Base-by-base conservation (phyloP, 2,888 invertebrate species). In the Clepsis dumicolana region DNA sequence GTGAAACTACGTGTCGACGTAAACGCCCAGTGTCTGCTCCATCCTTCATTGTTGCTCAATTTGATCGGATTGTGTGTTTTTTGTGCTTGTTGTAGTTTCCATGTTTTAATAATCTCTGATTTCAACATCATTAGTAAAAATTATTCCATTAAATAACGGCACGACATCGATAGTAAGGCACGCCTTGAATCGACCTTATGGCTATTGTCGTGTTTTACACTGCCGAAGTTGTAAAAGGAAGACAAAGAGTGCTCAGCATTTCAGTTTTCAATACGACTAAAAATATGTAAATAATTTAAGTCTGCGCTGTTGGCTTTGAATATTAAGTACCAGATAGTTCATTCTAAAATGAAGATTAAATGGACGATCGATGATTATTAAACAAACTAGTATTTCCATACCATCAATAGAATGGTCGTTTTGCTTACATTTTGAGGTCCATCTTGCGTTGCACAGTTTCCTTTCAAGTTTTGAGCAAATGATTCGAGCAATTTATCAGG, bases 1-100 rank as follows among this genome's bases (percentile, higher is more conserved):
- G 64, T 70, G 44, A 62, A 70, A 65, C 71, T 69, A 61, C 63
- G 48, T 8, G n/a, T 48, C 29, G 60, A 52, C n/a, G 21, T 21
- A 41, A 61, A 54, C 14, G 38, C 71, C 72, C 72, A 71, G 71
- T 71, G 65, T 65, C 44, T 41, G 56, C 56, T 48, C 72, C 70
- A 65, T 67, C 64, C 70, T 29, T 62, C 41, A 35, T 52, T 16
- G 50, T 73, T 73, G 73, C 73, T 73, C 73, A 73, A 72, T 65
- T 29, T 44, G 32, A 14, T 64, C 18, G 59, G 56, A 62, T 38
- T 35, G 54, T 62, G 53, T 54, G 67, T 62, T 62, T 67, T 65
- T 48, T 48, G 53, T 41, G 32, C 25, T 29, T 4, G 14, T 8
- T 16, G 5, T 57, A 16, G n/a, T 24, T 16, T 59, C 14, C 57